These are phyloP conservation scores for Samia ricini DNA, from an alignment of 1,140 invertebrate genomes.

Conservation along the genomic window DNA sequence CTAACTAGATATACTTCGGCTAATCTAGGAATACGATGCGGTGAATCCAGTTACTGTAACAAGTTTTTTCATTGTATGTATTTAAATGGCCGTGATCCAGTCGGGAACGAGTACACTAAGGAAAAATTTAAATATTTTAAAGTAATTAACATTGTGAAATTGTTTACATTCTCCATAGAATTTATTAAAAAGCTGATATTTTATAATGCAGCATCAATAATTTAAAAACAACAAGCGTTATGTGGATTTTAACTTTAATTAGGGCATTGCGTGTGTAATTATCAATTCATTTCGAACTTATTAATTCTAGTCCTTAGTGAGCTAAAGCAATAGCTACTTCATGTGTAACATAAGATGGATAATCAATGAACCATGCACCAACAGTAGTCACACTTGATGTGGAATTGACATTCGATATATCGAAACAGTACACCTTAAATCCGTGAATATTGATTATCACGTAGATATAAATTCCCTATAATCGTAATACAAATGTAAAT, in stretches of 20 bases:
- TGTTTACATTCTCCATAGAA: too few species aligned
- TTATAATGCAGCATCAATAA: neutral
- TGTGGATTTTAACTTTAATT: too few species aligned
- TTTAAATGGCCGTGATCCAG: neutral
- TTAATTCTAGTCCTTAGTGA: too few species aligned
- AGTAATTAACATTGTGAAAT: neutral
- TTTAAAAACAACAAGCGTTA: too few species aligned
- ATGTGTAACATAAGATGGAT: constrained; percentile 50
- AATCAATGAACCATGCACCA: constrained; percentile 58
- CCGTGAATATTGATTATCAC: neutral
- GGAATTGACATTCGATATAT: constrained; percentile 56
- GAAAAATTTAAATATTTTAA: neutral
- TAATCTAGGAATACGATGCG: neutral
- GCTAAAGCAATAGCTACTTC: neutral
- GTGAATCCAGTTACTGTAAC: neutral
- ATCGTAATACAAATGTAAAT: neutral
- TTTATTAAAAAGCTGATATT: neutral
- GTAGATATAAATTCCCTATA: neutral
- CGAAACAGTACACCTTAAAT: constrained; percentile 49
- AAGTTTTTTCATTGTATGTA: neutral
- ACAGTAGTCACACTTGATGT: constrained; percentile 62
- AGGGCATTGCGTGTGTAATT: too few species aligned
- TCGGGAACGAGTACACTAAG: neutral
- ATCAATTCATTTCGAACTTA: too few species aligned
- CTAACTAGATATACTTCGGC: neutral